These are phyloP conservation scores for Leucophora obtusa DNA, from an alignment of 2,888 invertebrate genomes.

Conservation along the genomic window DNA sequence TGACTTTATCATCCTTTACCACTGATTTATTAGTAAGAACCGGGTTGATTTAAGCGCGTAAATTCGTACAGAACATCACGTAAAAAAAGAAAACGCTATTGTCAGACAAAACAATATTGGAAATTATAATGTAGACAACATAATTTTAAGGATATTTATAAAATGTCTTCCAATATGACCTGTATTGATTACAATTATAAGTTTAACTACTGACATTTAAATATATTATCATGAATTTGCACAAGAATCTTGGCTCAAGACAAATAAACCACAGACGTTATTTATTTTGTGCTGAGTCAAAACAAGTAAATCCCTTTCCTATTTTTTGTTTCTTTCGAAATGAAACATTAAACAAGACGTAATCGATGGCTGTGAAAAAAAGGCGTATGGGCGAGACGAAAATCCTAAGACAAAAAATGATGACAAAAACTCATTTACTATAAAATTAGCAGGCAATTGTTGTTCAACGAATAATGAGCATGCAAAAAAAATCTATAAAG, in stretches of 20 bases:
- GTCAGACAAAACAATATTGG: no score
- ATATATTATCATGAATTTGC: background rate
- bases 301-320: slow-evolving; percentile 40
- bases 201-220: background rate
- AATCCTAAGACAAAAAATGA: slow-evolving; percentile 38
- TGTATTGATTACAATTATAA: slow-evolving; percentile 2
- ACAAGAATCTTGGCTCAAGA: slow-evolving; percentile 2
- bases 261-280: slow-evolving; percentile 16
- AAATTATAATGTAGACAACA: no score
- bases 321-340: slow-evolving; percentile 23
- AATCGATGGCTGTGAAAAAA: slow-evolving; percentile 65
- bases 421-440: slow-evolving; percentile 52
- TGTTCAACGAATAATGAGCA: slow-evolving; percentile 62
- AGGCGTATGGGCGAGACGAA: slow-evolving; percentile 64
- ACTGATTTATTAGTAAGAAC: no score
- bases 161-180: background rate
- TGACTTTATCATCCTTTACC: no score
- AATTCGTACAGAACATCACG: no score
- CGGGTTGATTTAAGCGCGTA: no score
- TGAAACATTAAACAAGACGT: slow-evolving; percentile 40
- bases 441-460: slow-evolving; percentile 52
- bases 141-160: no score
- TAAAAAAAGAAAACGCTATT: no score
- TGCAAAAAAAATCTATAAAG: slow-evolving; percentile 44
- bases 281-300: slow-evolving; percentile 53